Base-by-base conservation (phyloP, 2,797 vertebrate genomes). In the Gallirallus australis region DNA sequence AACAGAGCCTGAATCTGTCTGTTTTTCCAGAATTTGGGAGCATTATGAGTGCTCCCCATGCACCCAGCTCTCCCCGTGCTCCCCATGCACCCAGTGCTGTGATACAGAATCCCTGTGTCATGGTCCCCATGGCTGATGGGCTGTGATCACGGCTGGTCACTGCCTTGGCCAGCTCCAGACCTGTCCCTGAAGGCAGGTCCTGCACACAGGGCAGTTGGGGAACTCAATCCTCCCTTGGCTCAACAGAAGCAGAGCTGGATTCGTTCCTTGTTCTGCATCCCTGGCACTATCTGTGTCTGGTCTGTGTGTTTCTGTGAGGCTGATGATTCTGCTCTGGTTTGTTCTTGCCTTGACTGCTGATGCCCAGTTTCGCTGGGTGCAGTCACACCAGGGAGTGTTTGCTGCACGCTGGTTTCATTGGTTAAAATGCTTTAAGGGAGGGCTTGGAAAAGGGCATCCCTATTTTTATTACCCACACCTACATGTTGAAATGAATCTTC, bases 341-440 rank as follows among this genome's bases (percentile, higher is more conserved):
- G 23, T 35, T 80, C 64, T 54, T 33, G 40, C 3, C 4, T 20
- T 35, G 60, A 20, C 28, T 11, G n/a, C 75, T 60, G 57, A 50
- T 48, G 16, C 16, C 7, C 3, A 24, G 50, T 59, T 75, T n/a
- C 50, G 18, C 39, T 39, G 60, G 42, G 19, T 35, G 31, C 33
- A 4, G 14, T 61, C 5, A 13, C 15, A 2, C 27, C 4, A 7
- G 25, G 17, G 12, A 61, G 40, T 3, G 1, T 12, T 42, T 12
- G 12, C 53, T 15, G 14, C 4, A 3, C 7, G 23, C 21, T 63
- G 12, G 18, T 35, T 16, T n/a, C 18, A 14, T 47, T 4, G 3
- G 39, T 48, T 53, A 14, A 53, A 75, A 11, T 37, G n/a, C 60
- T 71, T 42, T 40, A 42, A 33, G 27, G 15, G n/a, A 56, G 27